Evolutionary conservation across 2,888 invertebrate species (phyloP), one percentile per base, ranked within the genome.

Genomic region (Eupithecia subumbrata): DNA sequence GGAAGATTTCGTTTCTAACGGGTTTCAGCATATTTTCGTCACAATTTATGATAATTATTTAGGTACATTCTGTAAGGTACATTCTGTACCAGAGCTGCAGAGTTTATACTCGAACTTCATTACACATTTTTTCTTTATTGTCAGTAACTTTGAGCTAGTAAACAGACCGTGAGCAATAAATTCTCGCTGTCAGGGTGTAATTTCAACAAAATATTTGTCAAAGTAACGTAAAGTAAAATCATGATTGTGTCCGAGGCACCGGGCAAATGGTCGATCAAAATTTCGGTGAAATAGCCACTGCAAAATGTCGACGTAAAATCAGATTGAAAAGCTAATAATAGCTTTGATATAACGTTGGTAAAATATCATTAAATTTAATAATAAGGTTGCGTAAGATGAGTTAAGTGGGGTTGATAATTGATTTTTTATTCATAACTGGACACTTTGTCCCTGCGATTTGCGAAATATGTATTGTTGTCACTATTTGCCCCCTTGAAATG

Each of bases 161-260:
- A 64, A 64, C 64, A 64, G 25, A 14, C 12, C 22, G 11, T 66
- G 5, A 45, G 40, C n/a, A 45, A 48, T 67, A 67, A 52, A 72
- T 72, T 72, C 66, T 16, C 71, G 45, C 11, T 40, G n/a, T 34
- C 48, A 66, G 30, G 40, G 16, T 43, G 16, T 63, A 30, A 71
- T 37, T 43, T 14, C 25, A 45, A 43, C 34, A 40, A 75, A 74
- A 77, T 71, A 76, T 75, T 73, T 73, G 71, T 14, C 52, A 76
- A 74, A 71, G 73, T 71, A 67, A 74, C 73, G 68, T 71, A 73
- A 78, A 77, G n/a, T 66, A 66, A 67, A 40, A 37, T 75, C 48
- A 64, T n/a, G 75, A 76, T 79, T 73, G 63, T 72, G 76, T 76
- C 77, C 75, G 56, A 75, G 52, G 40, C 71, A 71, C 45, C 52